Evolutionary conservation across 2,888 invertebrate genomes (phyloP).

Genomic region (Rhynchonema sp.): DNA sequence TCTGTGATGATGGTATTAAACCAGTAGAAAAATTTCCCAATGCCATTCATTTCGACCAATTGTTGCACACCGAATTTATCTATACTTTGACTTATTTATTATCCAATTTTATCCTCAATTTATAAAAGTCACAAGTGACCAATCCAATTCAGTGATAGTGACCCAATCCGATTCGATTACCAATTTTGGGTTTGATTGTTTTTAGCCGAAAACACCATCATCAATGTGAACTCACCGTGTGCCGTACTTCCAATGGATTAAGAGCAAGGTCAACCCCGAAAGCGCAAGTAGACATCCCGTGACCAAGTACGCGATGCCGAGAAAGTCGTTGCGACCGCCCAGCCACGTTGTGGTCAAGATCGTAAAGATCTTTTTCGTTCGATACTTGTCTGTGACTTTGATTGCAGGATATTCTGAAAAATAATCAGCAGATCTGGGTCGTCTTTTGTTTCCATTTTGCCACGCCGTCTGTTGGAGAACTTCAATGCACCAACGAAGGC

Average conservation of each 20-base stretch:
- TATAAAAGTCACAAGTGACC: no score
- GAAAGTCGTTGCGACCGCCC: slow-evolving; percentile 91
- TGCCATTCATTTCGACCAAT: no score
- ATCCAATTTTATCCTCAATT: no score
- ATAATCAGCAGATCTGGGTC: neutral
- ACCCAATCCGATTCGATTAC: no score
- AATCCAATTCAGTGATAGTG: no score
- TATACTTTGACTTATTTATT: no score
- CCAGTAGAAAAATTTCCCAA: no score
- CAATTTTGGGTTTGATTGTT: no score
- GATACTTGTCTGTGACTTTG: slow-evolving; percentile 66
- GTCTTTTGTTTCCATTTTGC: no score
- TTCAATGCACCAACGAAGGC: neutral
- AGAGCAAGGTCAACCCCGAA: slow-evolving; percentile 67
- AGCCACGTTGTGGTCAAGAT: slow-evolving; percentile 86
- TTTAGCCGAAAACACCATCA: no score
- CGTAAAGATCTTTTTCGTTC: slow-evolving; percentile 79
- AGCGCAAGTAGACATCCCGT: slow-evolving; percentile 82
- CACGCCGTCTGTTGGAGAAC: neutral
- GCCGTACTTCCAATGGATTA: slow-evolving; percentile 87
- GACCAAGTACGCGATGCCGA: slow-evolving; percentile 92
- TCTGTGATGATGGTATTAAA: no score
- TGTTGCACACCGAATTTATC: no score
- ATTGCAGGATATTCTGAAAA: slow-evolving; percentile 56
- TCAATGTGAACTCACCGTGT: neutral